Conservation (phyloP, 2,113 vertebrate species). For the Eurypyga helias region DNA sequence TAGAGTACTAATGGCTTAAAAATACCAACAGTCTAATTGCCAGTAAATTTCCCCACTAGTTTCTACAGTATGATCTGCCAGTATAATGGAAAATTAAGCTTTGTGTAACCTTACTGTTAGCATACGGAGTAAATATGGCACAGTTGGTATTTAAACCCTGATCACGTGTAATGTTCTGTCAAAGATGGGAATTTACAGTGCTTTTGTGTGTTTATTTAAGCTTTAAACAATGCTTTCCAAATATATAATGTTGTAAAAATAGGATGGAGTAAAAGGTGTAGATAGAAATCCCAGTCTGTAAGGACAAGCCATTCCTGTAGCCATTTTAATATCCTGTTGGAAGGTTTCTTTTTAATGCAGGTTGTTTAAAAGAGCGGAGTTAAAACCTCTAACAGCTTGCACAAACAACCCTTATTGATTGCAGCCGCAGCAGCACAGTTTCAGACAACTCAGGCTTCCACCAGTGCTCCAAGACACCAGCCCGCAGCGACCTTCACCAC, state of each 20-base stretch:
- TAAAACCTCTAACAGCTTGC: constrained; percentile 81
- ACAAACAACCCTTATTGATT: constrained; percentile 87
- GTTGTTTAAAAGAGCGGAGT: constrained; percentile 61
- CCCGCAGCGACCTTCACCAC: constrained; percentile 82
- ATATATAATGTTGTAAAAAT: constrained; percentile 34
- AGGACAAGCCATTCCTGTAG: constrained; percentile 47
- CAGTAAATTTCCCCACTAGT: neutral
- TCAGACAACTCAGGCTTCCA: constrained; percentile 87
- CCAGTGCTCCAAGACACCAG: constrained; percentile 85
- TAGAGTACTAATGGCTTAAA: constrained; percentile 59
- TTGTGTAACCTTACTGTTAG: constrained; percentile 31
- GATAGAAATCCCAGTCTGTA: constrained; percentile 48
- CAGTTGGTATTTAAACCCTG: constrained; percentile 5
- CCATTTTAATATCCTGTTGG: constrained; percentile 62
- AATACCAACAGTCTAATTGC: constrained; percentile 42
- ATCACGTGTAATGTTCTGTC: neutral
- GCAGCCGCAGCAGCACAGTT: constrained; percentile 86
- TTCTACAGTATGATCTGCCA: neutral
- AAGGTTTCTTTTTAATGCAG: constrained; percentile 72
- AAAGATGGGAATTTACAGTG: neutral
- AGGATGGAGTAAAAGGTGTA: constrained; percentile 17
- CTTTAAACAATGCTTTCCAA: constrained; percentile 44
- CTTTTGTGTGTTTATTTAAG: constrained; percentile 36
- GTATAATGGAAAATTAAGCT: neutral
- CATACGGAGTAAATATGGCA: neutral